These are phyloP conservation scores for Cryptosula pallasiana DNA, from an alignment of 2,888 invertebrate species.

Conservation along the genomic window DNA sequence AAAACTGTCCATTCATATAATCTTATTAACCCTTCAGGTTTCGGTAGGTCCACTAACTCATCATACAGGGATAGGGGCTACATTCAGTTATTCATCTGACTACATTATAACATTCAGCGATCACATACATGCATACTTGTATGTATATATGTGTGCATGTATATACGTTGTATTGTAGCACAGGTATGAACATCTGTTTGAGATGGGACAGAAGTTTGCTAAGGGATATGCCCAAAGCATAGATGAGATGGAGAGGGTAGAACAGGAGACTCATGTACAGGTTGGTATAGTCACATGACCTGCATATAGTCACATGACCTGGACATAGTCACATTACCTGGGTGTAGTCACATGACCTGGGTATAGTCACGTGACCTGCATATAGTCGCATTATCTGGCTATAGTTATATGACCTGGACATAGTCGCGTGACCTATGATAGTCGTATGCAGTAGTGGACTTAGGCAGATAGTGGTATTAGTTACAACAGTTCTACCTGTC, in stretches of 20 bases:
- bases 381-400: neutral
- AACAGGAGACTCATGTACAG: too few relatives aligned
- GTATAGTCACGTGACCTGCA: neutral
- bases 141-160: too few relatives aligned
- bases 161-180: conserved; percentile 27
- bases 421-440: neutral
- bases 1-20: too few relatives aligned
- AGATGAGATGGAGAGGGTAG: conserved; percentile 32
- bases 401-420: neutral
- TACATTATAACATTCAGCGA: too few relatives aligned
- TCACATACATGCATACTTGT: too few relatives aligned
- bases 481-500: too few relatives aligned
- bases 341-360: neutral
- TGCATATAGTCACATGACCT: neutral
- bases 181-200: conserved; percentile 26
- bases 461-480: too few relatives aligned
- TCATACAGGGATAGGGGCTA: too few relatives aligned
- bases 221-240: conserved; percentile 61
- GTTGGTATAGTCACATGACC: neutral
- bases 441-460: too few relatives aligned
- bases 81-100: too few relatives aligned
- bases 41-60: too few relatives aligned
- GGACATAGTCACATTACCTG: neutral
- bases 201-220: conserved; percentile 66
- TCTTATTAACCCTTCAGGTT: too few relatives aligned